Conservation (phyloP, 2,113 vertebrate genomes). For the Damaliscus lunatus region DNA sequence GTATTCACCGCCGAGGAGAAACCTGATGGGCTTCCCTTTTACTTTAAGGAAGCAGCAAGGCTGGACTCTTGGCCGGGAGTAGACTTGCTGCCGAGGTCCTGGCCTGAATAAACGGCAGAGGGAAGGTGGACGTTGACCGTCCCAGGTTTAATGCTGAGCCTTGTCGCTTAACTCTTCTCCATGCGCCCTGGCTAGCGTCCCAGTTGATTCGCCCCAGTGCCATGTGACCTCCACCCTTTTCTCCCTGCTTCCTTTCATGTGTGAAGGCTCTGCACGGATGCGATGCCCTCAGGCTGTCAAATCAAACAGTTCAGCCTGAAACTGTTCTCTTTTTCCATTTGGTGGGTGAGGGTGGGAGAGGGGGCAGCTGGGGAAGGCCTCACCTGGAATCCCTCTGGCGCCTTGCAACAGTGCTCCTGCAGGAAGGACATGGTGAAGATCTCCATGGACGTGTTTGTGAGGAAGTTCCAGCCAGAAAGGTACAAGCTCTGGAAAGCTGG, state of each 20-base stretch:
- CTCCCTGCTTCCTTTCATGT: neutral
- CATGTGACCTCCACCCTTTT: neutral
- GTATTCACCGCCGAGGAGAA: neutral
- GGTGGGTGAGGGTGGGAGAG: neutral
- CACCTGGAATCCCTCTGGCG: neutral
- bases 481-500: constrained; percentile 97
- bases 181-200: fast-evolving
- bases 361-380: neutral
- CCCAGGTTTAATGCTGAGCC: too few species aligned
- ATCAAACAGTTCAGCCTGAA: neutral
- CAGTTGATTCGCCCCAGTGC: neutral
- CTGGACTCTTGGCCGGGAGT: neutral
- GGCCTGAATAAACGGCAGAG: neutral
- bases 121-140: neutral
- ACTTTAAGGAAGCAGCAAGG: neutral
- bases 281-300: neutral
- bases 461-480: constrained; percentile 94
- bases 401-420: constrained; percentile 89
- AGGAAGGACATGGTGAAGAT: constrained; percentile 99
- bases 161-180: fast-evolving
- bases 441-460: constrained; percentile 97
- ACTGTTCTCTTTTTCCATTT: neutral
- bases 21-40: neutral
- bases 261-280: neutral
- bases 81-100: neutral